Percentiles rank a stretch among this genome's conserved stretches.
Evolutionary conservation across 2,113 vertebrate genomes (phyloP).

Genomic region (Laticauda colubrina): DNA sequence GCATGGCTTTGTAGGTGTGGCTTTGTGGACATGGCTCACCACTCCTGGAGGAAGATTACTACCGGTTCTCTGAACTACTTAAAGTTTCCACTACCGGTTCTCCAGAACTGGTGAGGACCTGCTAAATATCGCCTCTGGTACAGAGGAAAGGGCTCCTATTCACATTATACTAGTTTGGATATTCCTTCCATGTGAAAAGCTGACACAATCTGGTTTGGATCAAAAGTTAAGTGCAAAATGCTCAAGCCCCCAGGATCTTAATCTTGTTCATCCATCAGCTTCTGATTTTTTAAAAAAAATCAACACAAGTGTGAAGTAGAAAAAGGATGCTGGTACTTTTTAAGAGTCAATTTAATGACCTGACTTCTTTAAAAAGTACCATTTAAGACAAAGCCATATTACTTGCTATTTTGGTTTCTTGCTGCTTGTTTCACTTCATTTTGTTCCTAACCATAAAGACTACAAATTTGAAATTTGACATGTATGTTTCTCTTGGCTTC

Average conservation of each 20-base stretch:
- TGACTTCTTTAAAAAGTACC: neutral
- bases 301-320: neutral
- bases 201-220: neutral
- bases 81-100: no score
- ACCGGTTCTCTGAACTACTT: no score
- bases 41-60: no score
- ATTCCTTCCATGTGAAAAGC: neutral
- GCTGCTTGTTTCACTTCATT: neutral
- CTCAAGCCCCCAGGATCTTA: neutral
- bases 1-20: no score
- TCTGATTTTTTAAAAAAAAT: neutral
- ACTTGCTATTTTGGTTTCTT: neutral
- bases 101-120: no score
- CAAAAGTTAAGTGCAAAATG: neutral
- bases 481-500: no score
- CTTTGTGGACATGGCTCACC: no score
- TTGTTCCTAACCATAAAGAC: neutral
- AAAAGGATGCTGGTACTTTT: neutral
- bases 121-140: no score
- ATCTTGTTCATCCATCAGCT: neutral
- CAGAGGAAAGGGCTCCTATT: neutral
- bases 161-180: neutral
- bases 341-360: neutral
- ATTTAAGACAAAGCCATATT: neutral
- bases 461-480: no score